Evolutionary conservation across 2,797 vertebrate species (phyloP), one percentile per base, ranked within the genome.

Genomic region (Anguilla pacifica): DNA sequence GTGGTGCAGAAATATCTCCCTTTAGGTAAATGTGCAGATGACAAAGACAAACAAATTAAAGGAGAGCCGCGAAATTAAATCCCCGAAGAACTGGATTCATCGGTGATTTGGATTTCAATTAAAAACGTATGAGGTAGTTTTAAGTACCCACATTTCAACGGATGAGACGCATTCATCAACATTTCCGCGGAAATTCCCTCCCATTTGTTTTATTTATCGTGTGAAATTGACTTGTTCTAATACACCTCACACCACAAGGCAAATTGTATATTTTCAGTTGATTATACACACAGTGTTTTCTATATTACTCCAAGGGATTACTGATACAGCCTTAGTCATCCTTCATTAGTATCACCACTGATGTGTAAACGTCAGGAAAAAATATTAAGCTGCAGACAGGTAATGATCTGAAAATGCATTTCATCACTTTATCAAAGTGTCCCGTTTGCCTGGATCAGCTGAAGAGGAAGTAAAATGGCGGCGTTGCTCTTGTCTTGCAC

Each of bases 181-280:
- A 92, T 89, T 96, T 96, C 95, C 95, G 96, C 95, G 95, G 94
- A 96, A 95, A 96, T 95, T 93, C 90, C 93, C 94, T 95, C 94
- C 92, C 89, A 91, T 94, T 92, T 90, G 87, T 70, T 90, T 88
- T 5, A 70, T 90, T 86, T 91, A 90, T 91, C 92, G 89, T 87
- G 85, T 88, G 91, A 92, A 93, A 89, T 87, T 90, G 86, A 53
- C 87, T 53, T 74, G 85, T 89, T 91, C 87, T 88, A 90, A 92
- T 92, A 85, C 86, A 64, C 91, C 87, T 89, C 90, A 79, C 31
- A 25, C 2, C 86, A 89, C 89, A 90, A 91, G 87, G 89, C 90
- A 89, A 89, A 25, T 90, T 28, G 28, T 83, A 55, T 74, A 88
- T 92, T 92, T 91, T 92, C 92, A 90, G 90, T 93, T 92, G 91